Percentiles rank a stretch among this genome's conserved stretches.
Evolutionary conservation across 2,797 vertebrate species (phyloP).

Genomic region (Semotilus atromaculatus): DNA sequence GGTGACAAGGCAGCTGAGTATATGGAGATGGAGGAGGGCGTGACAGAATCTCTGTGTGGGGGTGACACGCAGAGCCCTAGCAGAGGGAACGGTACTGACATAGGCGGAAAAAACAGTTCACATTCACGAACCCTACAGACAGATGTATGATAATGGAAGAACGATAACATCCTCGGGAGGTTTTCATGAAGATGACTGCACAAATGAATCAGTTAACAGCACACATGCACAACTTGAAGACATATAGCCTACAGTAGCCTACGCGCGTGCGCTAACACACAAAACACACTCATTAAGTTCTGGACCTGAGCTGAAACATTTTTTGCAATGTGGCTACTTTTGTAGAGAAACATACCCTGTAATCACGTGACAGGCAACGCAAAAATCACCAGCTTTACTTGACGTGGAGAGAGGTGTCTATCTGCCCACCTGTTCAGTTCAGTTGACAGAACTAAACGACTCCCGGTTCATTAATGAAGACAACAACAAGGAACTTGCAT

Average conservation of each 20-base stretch:
- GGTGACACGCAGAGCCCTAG: slow-evolving; percentile 91
- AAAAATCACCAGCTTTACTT: slow-evolving; percentile 62
- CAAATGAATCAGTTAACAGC: slow-evolving; percentile 66
- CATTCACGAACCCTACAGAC: slow-evolving; percentile 96
- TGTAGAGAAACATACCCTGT: slow-evolving; percentile 58
- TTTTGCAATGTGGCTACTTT: slow-evolving; percentile 61
- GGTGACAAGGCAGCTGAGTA: slow-evolving; percentile 95
- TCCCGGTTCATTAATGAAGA: slow-evolving; percentile 51
- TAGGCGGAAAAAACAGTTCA: slow-evolving; percentile 91
- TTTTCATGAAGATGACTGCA: slow-evolving; percentile 61
- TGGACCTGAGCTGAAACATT: slow-evolving; percentile 59
- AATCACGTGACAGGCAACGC: slow-evolving; percentile 53
- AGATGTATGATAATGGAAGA: slow-evolving; percentile 87
- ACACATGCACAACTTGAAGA: slow-evolving; percentile 66
- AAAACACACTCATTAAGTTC: slow-evolving; percentile 51
- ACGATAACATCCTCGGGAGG: slow-evolving; percentile 40
- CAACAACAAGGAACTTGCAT: slow-evolving; percentile 75
- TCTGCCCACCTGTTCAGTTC: slow-evolving; percentile 52
- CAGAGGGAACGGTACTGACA: slow-evolving; percentile 92
- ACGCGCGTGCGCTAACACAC: slow-evolving; percentile 30
- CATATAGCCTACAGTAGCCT: slow-evolving; percentile 34
- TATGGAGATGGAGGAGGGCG: slow-evolving; percentile 98
- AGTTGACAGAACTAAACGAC: slow-evolving; percentile 45
- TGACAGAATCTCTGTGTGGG: slow-evolving; percentile 95
- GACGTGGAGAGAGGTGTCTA: slow-evolving; percentile 53